Base-by-base conservation (phyloP, 1,140 invertebrate species). In the Cherax quadricarinatus region DNA sequence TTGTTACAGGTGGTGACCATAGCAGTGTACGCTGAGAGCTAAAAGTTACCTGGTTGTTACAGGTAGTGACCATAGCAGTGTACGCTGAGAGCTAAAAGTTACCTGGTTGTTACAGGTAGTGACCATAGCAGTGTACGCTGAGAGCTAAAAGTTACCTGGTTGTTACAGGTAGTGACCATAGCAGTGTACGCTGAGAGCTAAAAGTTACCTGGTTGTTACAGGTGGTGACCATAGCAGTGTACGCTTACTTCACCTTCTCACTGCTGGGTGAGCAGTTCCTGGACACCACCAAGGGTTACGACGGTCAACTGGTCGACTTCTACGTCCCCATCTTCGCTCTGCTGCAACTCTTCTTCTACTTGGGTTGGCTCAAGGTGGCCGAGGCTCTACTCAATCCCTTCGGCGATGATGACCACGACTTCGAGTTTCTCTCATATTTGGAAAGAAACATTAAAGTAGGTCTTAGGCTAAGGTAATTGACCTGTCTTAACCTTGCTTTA, bases 291-390 rank as follows among this genome's bases (percentile, higher is more conserved):
- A 3, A 84, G 66, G 21, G n/a, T 14, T 62, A 78, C 88, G 4
- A 53, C 4, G 49, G 21, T 21, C 81, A 83, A 30, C 51, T 4
- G 62, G 14, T 90, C n/a, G 88, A 90, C 21, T 66, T 85, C 70
- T 90, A 90, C 88, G 48, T 90, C 1, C 88, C 88, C 4, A 12
- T 83, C 66, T 90, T 90, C 66, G 88, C 88, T 66, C 49, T 90
- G n/a, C 88, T 90, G 0, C 88, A 90, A 16, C 81, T 90, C 14
- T 90, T 90, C 81, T 90, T 90, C 88, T 90, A 90, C 82, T 3
- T 90, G 49, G 73, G 88, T 49, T 90, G 88, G 88, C 48, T 90
- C 88, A 90, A 90, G 81, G 88, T 90, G 49, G 88, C 88, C 4
- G 88, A 85, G 53, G 88, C 88, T 18, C 88, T 90, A 10, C 82